These are phyloP conservation scores for Cordylochernes scorpioides DNA, from an alignment of 2,888 invertebrate genomes.

Conservation along the genomic window DNA sequence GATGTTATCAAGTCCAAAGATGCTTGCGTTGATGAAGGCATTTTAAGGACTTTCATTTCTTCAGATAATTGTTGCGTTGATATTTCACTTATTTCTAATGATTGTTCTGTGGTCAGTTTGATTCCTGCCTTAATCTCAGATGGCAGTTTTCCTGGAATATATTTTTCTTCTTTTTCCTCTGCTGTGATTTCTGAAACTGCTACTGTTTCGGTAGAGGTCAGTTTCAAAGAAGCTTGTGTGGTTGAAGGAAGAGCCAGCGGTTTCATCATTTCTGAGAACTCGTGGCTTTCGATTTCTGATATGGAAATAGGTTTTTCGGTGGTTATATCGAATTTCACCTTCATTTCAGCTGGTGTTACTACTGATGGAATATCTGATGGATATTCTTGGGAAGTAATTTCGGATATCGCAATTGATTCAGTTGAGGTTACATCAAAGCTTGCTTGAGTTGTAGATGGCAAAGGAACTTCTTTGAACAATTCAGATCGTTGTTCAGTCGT, in stretches of 20 bases:
- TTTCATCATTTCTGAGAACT: constrained; percentile 10
- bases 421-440: constrained; percentile 16
- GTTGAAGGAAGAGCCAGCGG: constrained; percentile 19
- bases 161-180: constrained; percentile 9
- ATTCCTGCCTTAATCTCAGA: constrained; percentile 27
- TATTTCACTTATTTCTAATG: constrained; percentile 13
- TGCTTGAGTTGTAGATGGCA: constrained; percentile 26
- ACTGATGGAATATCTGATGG: constrained; percentile 4
- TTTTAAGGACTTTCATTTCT: constrained; percentile 5
- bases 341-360: constrained; percentile 5
- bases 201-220: constrained; percentile 6
- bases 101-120: constrained; percentile 18
- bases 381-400: constrained; percentile 5
- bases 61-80: constrained; percentile 8
- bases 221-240: constrained; percentile 23
- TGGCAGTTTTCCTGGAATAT: constrained; percentile 16
- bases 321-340: constrained; percentile 5
- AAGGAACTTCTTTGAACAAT: constrained; percentile 5
- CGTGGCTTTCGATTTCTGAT: constrained; percentile 10
- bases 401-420: constrained; percentile 12
- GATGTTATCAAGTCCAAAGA: constrained; percentile 6
- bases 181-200: constrained; percentile 9
- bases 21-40: constrained; percentile 5
- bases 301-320: constrained; percentile 11
- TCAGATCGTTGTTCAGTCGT: constrained; percentile 6